A percentile compares a stretch with the other conserved stretches of the same genome.
Evolutionary conservation across 23 tunicate genomes (phyloP).

Genomic region (Ascidia mentula): DNA sequence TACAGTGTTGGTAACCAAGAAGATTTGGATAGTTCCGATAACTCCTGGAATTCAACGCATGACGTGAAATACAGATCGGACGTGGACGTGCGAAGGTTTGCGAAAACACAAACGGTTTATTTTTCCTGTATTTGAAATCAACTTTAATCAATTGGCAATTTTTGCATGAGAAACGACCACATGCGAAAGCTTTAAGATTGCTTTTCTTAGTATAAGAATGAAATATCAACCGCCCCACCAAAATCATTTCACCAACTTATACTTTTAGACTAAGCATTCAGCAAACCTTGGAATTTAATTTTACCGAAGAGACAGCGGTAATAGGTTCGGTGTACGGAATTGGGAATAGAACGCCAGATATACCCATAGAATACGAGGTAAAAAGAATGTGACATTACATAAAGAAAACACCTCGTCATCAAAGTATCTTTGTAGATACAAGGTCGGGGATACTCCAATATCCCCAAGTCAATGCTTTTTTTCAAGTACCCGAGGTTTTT

Average conservation of each 20-base stretch:
- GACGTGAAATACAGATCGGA: not conserved
- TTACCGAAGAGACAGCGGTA: not conserved
- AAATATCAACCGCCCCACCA: not conserved
- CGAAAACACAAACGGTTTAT: too few relatives aligned
- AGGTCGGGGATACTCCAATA: not conserved
- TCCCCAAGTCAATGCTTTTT: not conserved
- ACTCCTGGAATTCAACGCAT: not conserved
- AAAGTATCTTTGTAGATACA: too few relatives aligned
- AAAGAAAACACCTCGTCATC: too few relatives aligned
- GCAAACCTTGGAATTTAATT: not conserved
- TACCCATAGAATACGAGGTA: not conserved
- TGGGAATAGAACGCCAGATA: not conserved
- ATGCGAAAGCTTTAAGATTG: too few relatives aligned
- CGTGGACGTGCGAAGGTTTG: not conserved
- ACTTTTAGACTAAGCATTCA: not conserved
- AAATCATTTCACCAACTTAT: not conserved
- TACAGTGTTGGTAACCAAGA: not conserved
- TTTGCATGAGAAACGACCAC: too few relatives aligned
- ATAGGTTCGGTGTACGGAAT: not conserved
- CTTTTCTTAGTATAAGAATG: not conserved
- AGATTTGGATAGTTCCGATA: not conserved
- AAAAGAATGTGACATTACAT: too few relatives aligned
- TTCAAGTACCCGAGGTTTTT: not conserved
- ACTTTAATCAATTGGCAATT: too few relatives aligned
- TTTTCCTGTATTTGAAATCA: too few relatives aligned